Base-by-base conservation (phyloP, 1,140 invertebrate species). In the Heterodera schachtii region DNA sequence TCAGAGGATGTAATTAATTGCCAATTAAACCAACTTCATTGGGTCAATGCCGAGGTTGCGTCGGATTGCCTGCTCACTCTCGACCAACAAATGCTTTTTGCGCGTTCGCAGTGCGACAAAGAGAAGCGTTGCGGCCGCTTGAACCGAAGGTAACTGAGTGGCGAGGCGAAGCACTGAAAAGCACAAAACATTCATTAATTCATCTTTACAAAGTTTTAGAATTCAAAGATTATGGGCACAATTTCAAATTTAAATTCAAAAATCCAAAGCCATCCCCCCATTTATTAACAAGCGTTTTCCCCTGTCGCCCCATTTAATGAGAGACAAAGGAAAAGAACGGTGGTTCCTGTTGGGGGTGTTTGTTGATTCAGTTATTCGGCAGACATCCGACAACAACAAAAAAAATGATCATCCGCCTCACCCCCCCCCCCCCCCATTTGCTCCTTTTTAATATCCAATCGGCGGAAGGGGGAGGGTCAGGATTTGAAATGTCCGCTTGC, bases 101-200 rank as follows among this genome's bases (percentile, higher is more conserved):
- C 64, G 52, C 21, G 64, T 66, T 52, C 77, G 77, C 11, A 78
- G 44, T 8, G 77, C 77, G 13, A 66, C 66, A 69, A 78, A 78
- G 7, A 78, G 64, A 21, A 78, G 77, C 52, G 49, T 64, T 43
- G 77, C 77, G 66, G 77, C 44, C 66, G 77, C 77, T 78, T 78
- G 77, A 5, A 78, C 70, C 8, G 77, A 78, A 41, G 64, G 64
- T 21, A 78, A 70, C 46, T 78, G 77, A 3, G 77, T 78, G 41
- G 77, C 77, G 60, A 78, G 47, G 49, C 13, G 31, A 44, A 78
- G 64, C 43, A 47, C 77, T 78, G 7, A 64, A 78, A 70, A 41
- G 6, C 16, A 2, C 2, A 46, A 46, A 13, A 67, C 41, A 64
- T 31, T 71, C 21, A 19, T 60, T 19, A 60, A 31, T 31, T 31